phyloP scores from a whole-genome alignment of 2,888 invertebrate species.

The Scelioninae gen. 1 region DNA sequence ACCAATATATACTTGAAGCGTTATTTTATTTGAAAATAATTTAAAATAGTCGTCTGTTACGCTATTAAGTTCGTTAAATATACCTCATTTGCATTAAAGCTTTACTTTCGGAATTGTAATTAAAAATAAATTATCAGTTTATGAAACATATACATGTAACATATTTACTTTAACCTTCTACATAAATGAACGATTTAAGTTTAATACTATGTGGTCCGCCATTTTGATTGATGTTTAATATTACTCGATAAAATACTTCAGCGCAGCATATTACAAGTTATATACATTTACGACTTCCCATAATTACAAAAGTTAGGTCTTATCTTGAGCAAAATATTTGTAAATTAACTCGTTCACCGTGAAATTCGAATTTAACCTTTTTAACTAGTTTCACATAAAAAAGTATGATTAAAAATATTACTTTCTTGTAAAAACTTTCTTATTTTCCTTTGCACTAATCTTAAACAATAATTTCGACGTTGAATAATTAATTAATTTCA shows the following conservation, averaged over 20 bases:
- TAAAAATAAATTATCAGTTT: conserved; percentile 10
- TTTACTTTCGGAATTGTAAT: not conserved
- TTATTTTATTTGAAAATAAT: not conserved
- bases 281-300: conserved; percentile 31
- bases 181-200: conserved; percentile 29
- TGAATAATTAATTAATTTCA: conserved; percentile 1
- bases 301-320: conserved; percentile 33
- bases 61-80: not conserved
- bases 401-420: conserved; percentile 18
- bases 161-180: conserved; percentile 16
- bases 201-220: conserved; percentile 26
- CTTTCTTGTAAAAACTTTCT: not conserved
- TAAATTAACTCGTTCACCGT: conserved; percentile 8
- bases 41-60: too few species aligned
- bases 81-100: not conserved
- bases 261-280: conserved; percentile 24
- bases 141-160: conserved; percentile 3
- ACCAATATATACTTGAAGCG: not conserved
- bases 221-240: conserved; percentile 42
- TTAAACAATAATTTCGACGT: not conserved
- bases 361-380: conserved; percentile 21
- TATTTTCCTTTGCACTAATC: not conserved
- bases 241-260: conserved; percentile 34
- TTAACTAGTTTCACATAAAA: conserved; percentile 13
- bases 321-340: conserved; percentile 39